phyloP scores from a whole-genome alignment of 2,113 vertebrate species.

The Aegypius monachus region DNA sequence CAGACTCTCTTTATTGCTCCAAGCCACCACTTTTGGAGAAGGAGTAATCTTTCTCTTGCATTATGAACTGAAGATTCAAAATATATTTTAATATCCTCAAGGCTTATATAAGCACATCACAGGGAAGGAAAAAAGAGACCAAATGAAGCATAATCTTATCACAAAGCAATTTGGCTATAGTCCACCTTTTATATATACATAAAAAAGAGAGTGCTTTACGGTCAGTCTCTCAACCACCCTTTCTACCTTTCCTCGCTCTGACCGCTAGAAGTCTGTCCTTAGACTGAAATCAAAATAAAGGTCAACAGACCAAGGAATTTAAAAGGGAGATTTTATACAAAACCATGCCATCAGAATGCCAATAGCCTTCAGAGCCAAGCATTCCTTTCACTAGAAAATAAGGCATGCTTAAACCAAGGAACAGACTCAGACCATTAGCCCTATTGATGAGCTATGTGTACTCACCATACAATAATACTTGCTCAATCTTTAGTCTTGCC shows the following conservation, averaged over 20 bases:
- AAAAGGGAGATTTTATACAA: background rate
- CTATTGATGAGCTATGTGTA: background rate
- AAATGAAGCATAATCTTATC: constrained; percentile 37
- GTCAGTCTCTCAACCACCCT: background rate
- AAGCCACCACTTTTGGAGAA: constrained; percentile 1
- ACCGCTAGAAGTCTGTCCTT: background rate
- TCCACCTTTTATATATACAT: background rate
- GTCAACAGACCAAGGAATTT: background rate
- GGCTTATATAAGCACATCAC: background rate
- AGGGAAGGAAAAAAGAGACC: background rate
- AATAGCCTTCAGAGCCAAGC: background rate
- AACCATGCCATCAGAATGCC: background rate
- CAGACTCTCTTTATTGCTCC: background rate
- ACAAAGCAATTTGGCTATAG: background rate
- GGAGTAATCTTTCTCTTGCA: background rate
- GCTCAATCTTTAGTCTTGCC: background rate
- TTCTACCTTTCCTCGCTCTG: background rate
- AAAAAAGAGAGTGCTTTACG: background rate
- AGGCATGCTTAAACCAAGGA: background rate
- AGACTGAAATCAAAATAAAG: constrained; percentile 16
- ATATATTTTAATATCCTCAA: constrained; percentile 43
- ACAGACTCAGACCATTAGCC: background rate
- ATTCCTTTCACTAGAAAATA: background rate
- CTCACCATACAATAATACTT: fast-evolving
- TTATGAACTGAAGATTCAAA: constrained; percentile 21